phyloP scores from a whole-genome alignment of 2,888 invertebrate genomes.

The Rhagium mordax region DNA sequence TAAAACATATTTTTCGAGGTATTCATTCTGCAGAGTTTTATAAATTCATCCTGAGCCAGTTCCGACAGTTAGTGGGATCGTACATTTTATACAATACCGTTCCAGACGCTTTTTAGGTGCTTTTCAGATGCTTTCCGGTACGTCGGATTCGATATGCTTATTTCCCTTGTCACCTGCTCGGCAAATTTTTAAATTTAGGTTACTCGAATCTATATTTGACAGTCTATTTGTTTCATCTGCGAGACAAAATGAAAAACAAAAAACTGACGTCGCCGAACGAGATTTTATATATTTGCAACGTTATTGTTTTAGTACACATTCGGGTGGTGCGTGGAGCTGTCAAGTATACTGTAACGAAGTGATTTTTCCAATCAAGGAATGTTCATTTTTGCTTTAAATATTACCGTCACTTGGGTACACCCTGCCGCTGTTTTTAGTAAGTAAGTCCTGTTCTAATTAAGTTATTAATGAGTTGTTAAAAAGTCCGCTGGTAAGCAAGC shows the following conservation, averaged over 20 bases:
- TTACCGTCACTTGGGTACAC: too few species aligned
- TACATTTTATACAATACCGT: slow-evolving; percentile 15
- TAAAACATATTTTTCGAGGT: background rate
- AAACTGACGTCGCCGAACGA: too few species aligned
- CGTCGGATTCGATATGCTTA: slow-evolving; percentile 29
- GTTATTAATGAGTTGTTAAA: too few species aligned
- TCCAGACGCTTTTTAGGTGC: slow-evolving; percentile 7
- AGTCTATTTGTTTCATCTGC: background rate
- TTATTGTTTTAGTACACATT: too few species aligned
- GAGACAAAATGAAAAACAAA: background rate
- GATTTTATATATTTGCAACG: too few species aligned
- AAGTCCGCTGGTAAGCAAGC: too few species aligned
- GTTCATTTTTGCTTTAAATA: too few species aligned
- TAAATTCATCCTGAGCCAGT: slow-evolving; percentile 21
- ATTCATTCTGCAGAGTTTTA: background rate
- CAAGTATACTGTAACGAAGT: too few species aligned
- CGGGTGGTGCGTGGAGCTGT: too few species aligned
- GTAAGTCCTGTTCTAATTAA: too few species aligned
- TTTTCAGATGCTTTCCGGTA: slow-evolving; percentile 19
- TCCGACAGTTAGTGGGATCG: slow-evolving; percentile 23
- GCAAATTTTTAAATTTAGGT: slow-evolving; percentile 15
- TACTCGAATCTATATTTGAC: background rate
- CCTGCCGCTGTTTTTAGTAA: too few species aligned
- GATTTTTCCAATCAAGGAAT: too few species aligned
- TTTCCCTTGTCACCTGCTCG: slow-evolving; percentile 35